Evolutionary conservation across 2,888 invertebrate genomes (phyloP), one percentile per base, ranked within the genome.

Genomic region (Nemoura dubitans): DNA sequence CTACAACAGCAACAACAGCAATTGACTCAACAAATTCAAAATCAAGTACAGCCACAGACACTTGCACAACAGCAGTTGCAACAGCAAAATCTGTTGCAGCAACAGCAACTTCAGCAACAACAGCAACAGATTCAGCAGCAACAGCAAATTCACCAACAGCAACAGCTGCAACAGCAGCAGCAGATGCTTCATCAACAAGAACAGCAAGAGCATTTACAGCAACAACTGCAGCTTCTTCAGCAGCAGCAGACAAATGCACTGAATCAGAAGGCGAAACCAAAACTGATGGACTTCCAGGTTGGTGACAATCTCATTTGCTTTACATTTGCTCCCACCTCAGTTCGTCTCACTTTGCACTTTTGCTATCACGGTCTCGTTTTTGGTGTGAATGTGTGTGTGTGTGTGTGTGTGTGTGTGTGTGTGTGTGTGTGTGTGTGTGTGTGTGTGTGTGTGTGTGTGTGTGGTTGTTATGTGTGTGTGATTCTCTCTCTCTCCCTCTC

Each of bases 21-120:
- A 43, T 94, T 91, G 87, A 92, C 92, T 28, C 82, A 28, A 29
- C 30, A 26, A 21, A 26, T 83, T 42, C 83, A 83, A 83, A 30
- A 36, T 7, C 76, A 87, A 59, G 85, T 85, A 16, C 86, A 85
- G 42, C 86, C 80, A 25, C 77, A 80, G 27, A 59, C 78, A 25
- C 88, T 87, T 42, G 87, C 85, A 42, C 87, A 86, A 81, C 84
- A 83, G n/a, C 43, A 43, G 27, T 16, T 42, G 21, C 88, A 87
- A 42, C 85, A 87, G 76, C 82, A 88, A 83, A 92, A 92, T 85
- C 91, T 91, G 87, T 83, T 88, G 14, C 88, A 86, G 77, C 86
- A 89, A 89, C 86, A 86, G 88, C 89, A 28, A 86, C 89, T 27
- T 88, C 89, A 76, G 89, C 86, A 87, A 25, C 87, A 87, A 28